These are phyloP conservation scores for Aporophyla nigra DNA, from an alignment of 2,888 invertebrate genomes.

Conservation along the genomic window DNA sequence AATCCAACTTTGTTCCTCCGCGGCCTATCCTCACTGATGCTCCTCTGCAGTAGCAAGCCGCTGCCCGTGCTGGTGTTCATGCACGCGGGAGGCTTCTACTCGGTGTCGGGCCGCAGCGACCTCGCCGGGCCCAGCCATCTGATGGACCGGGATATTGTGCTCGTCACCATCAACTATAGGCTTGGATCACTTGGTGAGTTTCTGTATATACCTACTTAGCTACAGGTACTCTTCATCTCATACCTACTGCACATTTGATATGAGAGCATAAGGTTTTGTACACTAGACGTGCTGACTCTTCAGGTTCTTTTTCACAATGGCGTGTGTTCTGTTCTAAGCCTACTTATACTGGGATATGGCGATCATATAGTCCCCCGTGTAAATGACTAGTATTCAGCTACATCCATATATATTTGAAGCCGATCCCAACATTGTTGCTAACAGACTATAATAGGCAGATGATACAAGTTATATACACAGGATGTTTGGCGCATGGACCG, in stretches of 20 bases:
- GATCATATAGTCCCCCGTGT: too few relatives aligned
- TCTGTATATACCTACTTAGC: background rate
- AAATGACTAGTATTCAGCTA: background rate
- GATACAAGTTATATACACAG: too few relatives aligned
- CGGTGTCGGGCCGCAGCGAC: conserved; percentile 91
- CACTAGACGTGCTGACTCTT: background rate
- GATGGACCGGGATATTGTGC: conserved; percentile 92
- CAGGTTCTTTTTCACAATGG: background rate
- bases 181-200: conserved; percentile 87
- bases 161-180: conserved; percentile 93
- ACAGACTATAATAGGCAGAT: too few relatives aligned
- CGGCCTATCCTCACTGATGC: background rate
- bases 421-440: background rate
- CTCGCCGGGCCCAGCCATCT: conserved; percentile 91
- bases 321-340: too few relatives aligned
- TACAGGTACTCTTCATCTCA: too few relatives aligned
- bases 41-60: conserved; percentile 63
- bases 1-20: background rate
- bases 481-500: too few relatives aligned
- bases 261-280: too few relatives aligned
- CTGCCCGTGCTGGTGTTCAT: conserved; percentile 93
- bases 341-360: background rate
- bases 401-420: background rate
- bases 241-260: too few relatives aligned
- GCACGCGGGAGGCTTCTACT: conserved; percentile 93